Conservation (phyloP, 2,797 vertebrate genomes). For the Arnoldichthys spilopterus region DNA sequence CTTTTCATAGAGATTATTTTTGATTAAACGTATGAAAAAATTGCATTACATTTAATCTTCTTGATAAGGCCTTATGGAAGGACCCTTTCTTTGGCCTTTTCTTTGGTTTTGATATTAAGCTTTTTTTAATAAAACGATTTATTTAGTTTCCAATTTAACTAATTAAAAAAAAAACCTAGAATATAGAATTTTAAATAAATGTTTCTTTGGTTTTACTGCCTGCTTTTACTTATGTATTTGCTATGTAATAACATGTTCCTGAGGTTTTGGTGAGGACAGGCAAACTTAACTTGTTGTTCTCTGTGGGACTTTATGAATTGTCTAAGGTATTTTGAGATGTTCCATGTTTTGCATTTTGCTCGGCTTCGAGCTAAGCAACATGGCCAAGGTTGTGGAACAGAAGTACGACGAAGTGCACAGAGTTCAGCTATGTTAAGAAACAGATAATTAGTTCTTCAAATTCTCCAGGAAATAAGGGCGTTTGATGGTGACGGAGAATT, state of each 20-base stretch:
- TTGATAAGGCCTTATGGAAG: too few relatives aligned
- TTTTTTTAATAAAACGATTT: too few relatives aligned
- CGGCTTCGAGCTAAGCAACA: background rate
- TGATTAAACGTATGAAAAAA: too few relatives aligned
- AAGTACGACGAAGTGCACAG: conserved; percentile 9
- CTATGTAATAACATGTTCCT: background rate
- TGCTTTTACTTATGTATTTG: background rate
- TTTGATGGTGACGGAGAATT: conserved; percentile 80
- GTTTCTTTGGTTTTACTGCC: background rate
- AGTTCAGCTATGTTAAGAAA: conserved; percentile 34
- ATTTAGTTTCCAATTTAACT: too few relatives aligned
- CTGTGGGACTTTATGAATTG: background rate
- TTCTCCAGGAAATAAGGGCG: conserved; percentile 73
- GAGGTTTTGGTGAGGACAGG: background rate
- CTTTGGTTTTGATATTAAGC: too few relatives aligned
- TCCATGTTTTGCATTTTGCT: conserved; percentile 7
- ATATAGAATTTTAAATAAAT: too few relatives aligned
- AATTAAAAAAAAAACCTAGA: too few relatives aligned
- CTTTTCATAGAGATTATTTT: too few relatives aligned
- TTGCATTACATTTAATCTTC: too few relatives aligned
- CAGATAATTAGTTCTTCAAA: conserved; percentile 35
- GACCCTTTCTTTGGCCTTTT: too few relatives aligned
- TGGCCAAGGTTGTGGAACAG: conserved; percentile 15
- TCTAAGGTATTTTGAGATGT: background rate
- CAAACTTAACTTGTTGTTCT: background rate